Percentiles rank a stretch among this genome's conserved stretches.
Evolutionary conservation across 2,888 invertebrate genomes (phyloP).

Genomic region (Oscheius sp.): DNA sequence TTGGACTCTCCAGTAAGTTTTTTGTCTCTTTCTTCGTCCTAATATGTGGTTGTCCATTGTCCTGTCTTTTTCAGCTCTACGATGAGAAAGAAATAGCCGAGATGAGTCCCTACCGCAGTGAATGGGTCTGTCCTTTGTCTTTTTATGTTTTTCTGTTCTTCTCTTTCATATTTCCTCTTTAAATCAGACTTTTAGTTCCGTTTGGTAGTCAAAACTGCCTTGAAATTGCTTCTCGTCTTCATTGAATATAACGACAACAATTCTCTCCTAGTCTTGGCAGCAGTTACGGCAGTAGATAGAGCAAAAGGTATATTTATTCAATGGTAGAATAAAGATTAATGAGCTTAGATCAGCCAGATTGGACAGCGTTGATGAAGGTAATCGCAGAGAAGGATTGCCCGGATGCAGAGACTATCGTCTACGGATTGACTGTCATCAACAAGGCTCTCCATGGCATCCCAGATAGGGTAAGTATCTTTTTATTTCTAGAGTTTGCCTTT

Average conservation of each 20-base stretch:
- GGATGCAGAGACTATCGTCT: slow-evolving; percentile 94
- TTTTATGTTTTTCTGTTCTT: background rate
- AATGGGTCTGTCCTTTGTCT: slow-evolving; percentile 62
- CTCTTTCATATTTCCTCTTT: background rate
- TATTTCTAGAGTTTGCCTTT: slow-evolving; percentile 35
- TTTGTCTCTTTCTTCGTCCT: slow-evolving; percentile 28
- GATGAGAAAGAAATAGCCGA: slow-evolving; percentile 59
- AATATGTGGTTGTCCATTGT: background rate
- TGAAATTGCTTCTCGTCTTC: slow-evolving; percentile 94
- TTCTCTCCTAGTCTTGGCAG: slow-evolving; percentile 87
- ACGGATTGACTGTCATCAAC: slow-evolving; percentile 94
- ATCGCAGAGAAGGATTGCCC: slow-evolving; percentile 88
- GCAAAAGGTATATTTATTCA: slow-evolving; percentile 65
- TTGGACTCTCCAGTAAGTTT: slow-evolving; percentile 69
- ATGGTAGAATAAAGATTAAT: too few species aligned
- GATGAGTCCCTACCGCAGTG: slow-evolving; percentile 66
- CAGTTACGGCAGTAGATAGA: slow-evolving; percentile 83
- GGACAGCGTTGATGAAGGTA: slow-evolving; percentile 84
- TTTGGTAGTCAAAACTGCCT: slow-evolving; percentile 94
- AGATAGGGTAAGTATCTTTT: slow-evolving; percentile 56
- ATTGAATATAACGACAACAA: slow-evolving; percentile 97
- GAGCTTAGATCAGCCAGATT: slow-evolving; percentile 76
- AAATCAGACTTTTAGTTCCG: slow-evolving; percentile 78
- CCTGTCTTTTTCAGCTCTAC: slow-evolving; percentile 62
- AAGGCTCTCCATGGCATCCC: slow-evolving; percentile 70